These are phyloP conservation scores for Sepioteuthis lessoniana DNA, from an alignment of 2,888 invertebrate species.

Conservation along the genomic window DNA sequence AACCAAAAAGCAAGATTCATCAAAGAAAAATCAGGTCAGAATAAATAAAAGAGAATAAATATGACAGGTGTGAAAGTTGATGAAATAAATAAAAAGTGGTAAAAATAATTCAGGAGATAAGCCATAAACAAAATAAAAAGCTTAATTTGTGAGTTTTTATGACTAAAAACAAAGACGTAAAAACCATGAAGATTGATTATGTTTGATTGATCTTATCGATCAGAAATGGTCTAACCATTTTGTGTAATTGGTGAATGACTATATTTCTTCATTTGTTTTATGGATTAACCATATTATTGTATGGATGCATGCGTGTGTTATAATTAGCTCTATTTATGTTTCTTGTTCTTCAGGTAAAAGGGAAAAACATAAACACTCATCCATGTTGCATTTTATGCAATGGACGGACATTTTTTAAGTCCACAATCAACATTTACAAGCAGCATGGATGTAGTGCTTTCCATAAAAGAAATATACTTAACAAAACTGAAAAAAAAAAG, in stretches of 20 bases:
- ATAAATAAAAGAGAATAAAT: not conserved
- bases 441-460: not conserved
- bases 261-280: not conserved
- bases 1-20: not conserved
- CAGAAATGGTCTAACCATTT: not conserved
- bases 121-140: not conserved
- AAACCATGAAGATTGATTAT: not conserved
- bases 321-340: not conserved
- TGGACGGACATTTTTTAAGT: not conserved
- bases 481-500: not conserved
- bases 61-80: not conserved
- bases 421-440: not conserved
- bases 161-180: not conserved
- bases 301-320: not conserved
- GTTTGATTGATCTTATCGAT: not conserved
- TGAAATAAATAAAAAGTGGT: not conserved
- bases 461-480: not conserved
- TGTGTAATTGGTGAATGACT: not conserved
- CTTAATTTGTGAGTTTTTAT: not conserved
- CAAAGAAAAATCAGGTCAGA: not conserved
- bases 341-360: not conserved
- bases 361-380: constrained; percentile 9
- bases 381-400: not conserved
- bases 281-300: not conserved
- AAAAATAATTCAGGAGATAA: not conserved